A percentile compares a stretch with the other conserved stretches of the same genome.
phyloP scores from a whole-genome alignment of 1,140 invertebrate genomes.

The Papilio machaon region DNA sequence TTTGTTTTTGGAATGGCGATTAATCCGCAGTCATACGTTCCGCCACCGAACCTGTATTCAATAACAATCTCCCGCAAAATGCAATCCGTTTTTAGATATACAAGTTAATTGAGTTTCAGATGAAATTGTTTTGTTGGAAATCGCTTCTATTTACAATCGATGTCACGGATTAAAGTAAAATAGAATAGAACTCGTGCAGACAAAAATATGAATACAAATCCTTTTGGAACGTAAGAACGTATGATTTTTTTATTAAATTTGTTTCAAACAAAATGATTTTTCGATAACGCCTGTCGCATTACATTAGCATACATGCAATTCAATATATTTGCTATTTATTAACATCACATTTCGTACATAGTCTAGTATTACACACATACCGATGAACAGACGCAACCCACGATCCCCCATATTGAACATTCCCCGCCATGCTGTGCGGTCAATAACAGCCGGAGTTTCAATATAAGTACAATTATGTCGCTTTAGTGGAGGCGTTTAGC shows the following conservation, averaged over 20 bases:
- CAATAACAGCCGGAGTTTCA: constrained; percentile 16
- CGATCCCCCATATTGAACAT: constrained; percentile 5
- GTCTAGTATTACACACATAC: neutral
- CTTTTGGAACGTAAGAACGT: neutral
- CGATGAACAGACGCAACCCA: neutral
- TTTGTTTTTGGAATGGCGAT: neutral
- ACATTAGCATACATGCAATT: neutral
- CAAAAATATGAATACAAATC: neutral
- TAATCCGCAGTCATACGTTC: neutral
- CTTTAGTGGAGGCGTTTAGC: neutral
- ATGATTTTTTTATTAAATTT: neutral
- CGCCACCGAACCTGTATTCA: constrained; percentile 5
- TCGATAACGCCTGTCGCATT: neutral
- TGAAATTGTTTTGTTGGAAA: constrained; percentile 11
- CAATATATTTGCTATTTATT: constrained; percentile 4
- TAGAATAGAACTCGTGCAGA: neutral
- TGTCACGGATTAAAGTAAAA: neutral
- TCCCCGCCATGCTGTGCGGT: constrained; percentile 18
- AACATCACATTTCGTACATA: neutral
- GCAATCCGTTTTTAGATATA: constrained; percentile 21
- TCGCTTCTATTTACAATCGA: neutral
- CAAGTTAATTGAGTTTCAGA: constrained; percentile 11
- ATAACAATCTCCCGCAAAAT: constrained; percentile 13
- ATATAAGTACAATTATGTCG: constrained; percentile 17
- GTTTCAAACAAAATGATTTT: too few species aligned